Percentiles rank a stretch among this genome's conserved stretches.
Conservation (phyloP, 1,140 invertebrate species). For the Orius insidiosus region DNA sequence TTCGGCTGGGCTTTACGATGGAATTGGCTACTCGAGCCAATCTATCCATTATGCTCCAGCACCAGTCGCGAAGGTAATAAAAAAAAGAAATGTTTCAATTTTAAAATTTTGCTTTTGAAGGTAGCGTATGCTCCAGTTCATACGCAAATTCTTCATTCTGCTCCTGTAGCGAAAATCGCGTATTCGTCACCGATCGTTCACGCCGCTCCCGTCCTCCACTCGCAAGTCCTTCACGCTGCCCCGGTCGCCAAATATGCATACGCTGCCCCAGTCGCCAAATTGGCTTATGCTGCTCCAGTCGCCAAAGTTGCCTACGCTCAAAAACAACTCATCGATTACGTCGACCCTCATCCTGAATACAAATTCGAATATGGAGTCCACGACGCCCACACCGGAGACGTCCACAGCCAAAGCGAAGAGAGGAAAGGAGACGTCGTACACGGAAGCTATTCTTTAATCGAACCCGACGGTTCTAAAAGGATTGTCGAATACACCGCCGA, state of each 20-base stretch:
- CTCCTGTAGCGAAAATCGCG: too few species aligned
- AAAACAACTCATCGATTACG: slow-evolving; percentile 2
- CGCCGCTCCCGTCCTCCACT: too few species aligned
- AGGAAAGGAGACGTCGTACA: slow-evolving; percentile 16
- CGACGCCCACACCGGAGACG: slow-evolving; percentile 23
- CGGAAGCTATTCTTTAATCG: slow-evolving; percentile 18
- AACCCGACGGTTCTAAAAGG: slow-evolving; percentile 21
- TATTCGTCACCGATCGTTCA: too few species aligned
- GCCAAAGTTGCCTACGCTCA: background rate
- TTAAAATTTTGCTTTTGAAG: too few species aligned
- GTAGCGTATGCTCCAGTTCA: too few species aligned
- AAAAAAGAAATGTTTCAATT: too few species aligned
- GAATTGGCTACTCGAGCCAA: too few species aligned
- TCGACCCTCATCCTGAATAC: slow-evolving; percentile 18
- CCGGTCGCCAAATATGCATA: background rate
- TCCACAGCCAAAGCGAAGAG: slow-evolving; percentile 23
- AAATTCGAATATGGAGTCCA: slow-evolving; percentile 25
- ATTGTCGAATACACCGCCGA: slow-evolving; percentile 24
- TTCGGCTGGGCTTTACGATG: too few species aligned
- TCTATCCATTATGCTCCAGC: too few species aligned
- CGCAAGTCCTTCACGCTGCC: too few species aligned
- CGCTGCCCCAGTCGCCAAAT: background rate
- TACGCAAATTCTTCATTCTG: too few species aligned
- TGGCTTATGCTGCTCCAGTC: background rate
- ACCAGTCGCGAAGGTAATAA: too few species aligned